Evolutionary conservation across 2,113 vertebrate genomes (phyloP).

Genomic region (Isichthys henryi): DNA sequence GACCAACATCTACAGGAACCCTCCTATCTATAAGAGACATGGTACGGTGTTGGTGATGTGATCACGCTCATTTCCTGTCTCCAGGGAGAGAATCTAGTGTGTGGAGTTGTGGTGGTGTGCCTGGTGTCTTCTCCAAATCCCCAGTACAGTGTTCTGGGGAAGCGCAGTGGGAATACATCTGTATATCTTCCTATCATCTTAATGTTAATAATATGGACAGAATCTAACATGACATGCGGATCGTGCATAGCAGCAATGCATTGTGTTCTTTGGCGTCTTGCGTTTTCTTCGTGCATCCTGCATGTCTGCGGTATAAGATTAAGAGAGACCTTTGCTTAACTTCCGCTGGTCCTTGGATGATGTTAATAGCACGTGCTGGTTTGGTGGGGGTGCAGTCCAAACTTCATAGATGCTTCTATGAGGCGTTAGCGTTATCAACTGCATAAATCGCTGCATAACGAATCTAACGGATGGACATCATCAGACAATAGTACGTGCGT

Average conservation of each 20-base stretch:
- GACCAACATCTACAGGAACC: conserved; percentile 89
- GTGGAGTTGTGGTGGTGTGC: background rate
- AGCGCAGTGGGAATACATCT: background rate
- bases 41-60: conserved; percentile 57
- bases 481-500: background rate
- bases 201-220: background rate
- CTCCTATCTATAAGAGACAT: conserved; percentile 90
- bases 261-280: background rate
- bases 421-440: background rate
- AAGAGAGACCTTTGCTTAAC: background rate
- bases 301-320: background rate
- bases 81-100: background rate
- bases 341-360: background rate
- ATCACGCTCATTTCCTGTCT: background rate
- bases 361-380: background rate
- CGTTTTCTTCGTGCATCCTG: background rate
- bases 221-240: background rate
- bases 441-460: background rate
- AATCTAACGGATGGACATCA: background rate
- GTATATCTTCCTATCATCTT: background rate
- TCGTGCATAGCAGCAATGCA: background rate
- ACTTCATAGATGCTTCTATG: background rate
- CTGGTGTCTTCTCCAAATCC: background rate
- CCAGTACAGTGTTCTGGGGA: background rate
- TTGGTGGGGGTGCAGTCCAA: background rate